Evolutionary conservation across 1,140 invertebrate genomes (phyloP), one percentile per base, ranked within the genome.

Genomic region (Argopecten irradians): DNA sequence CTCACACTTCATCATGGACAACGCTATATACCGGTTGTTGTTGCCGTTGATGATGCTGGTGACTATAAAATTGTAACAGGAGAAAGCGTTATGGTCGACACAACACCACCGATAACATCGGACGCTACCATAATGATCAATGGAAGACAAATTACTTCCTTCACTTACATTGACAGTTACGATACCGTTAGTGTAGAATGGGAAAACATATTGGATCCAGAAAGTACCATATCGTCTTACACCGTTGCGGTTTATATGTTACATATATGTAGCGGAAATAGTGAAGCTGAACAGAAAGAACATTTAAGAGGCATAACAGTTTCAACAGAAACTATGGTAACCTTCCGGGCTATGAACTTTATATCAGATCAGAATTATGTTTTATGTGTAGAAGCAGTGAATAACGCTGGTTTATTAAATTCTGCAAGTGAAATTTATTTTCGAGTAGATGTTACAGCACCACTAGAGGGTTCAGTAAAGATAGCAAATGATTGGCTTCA

Each of bases 141-240:
- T 16, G 90, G 84, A 32, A 41, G 55, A 14, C 19, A 28, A 14
- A 39, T 34, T 39, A 32, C 36, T n/a, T 83, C 83, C 34, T 36
- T 46, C 8, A 36, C 82, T 32, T n/a, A 89, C 5, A 35, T 87
- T 34, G 87, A 86, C 88, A 83, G 89, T 19, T 41, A 55, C 33
- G 86, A 87, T 83, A 82, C 36, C 9, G 16, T 55, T 0, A 83
- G 22, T 19, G 43, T 90, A 11, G 19, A 85, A 0, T 92, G 89
- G n/a, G 91, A 33, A 87, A 32, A 86, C 7, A 86, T 89, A 83
- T 8, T n/a, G 0, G 92, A 92, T 71, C 55, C 84, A 0, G 91
- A 92, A 86, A 91, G 89, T 87, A 71, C 43, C 34, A 85, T 92
- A 34, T n/a, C 83, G 46, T 86, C 28, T 2, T 89, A 85, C 55